Evolutionary conservation across 1,140 invertebrate genomes (phyloP), one percentile per base, ranked within the genome.

Genomic region (Procambarus clarkii): DNA sequence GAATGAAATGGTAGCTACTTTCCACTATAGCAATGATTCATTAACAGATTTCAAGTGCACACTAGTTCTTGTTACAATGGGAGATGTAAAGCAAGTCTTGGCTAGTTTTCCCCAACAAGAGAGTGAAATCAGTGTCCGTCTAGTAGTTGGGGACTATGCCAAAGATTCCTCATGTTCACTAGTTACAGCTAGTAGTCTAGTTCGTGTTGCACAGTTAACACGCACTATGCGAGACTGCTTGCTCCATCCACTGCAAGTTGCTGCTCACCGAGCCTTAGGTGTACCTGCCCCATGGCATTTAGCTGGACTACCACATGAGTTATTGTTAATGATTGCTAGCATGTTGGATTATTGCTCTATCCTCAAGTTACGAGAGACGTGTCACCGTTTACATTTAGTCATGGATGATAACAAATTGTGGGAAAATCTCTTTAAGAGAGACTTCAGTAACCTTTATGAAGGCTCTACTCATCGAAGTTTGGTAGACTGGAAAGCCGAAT

Each of bases 221-320:
- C 85, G 88, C 18, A 90, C 79, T 18, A 58, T 93, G 15, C 74
- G 92, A n/a, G 89, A 93, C 77, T 54, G 64, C 4, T 54, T 93
- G 45, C 87, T 93, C 21, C 79, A 90, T 18, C 92, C 92, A 18
- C 50, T 93, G 64, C 92, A 93, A 69, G 76, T 93, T 24, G 90
- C 92, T 13, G 92, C 91, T 34, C 92, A 93, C 54, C 71, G 86
- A 76, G 88, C 78, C 15, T 77, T 93, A 60, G 92, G 87, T 11
- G 77, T 93, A 18, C 92, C 92, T 7, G 91, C 92, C 3, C 92
- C 92, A 8, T 93, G 87, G 83, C 92, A 93, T 48, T 64, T 93
- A 45, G 90, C 87, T n/a, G 92, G 92, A 21, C 71, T 93, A 21
- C 91, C 92, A 13, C 88, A 89, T n/a, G 92, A 93, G 58, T 58